phyloP scores from a whole-genome alignment of 1,140 invertebrate genomes.

The Chionoecetes opilio region DNA sequence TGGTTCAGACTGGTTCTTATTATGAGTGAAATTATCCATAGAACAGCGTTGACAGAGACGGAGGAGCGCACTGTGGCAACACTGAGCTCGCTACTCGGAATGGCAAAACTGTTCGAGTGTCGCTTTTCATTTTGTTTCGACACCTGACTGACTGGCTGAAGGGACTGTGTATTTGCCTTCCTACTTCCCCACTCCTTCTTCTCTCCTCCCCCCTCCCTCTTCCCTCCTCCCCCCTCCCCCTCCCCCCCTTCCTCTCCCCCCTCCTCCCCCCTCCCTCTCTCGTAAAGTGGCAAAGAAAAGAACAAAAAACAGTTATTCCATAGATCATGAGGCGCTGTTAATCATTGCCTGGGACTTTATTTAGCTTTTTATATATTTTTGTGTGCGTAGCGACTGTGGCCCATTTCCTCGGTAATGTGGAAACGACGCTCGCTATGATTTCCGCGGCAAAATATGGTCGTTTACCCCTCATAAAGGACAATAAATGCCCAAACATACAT shows the following conservation, averaged over 20 bases:
- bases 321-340: neutral
- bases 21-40: no score
- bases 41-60: no score
- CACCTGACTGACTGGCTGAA: neutral
- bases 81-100: neutral
- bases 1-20: no score
- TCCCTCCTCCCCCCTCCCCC: neutral
- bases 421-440: slow-evolving; percentile 48
- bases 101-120: neutral
- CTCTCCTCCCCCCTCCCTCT: neutral
- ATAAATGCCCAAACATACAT: slow-evolving; percentile 70
- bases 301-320: neutral
- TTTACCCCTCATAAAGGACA: slow-evolving; percentile 64
- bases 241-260: no score
- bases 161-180: neutral
- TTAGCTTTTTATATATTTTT: neutral
- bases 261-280: neutral
- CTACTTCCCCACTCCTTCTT: neutral
- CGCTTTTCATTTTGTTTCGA: slow-evolving; percentile 29
- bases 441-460: slow-evolving; percentile 60
- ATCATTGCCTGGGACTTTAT: neutral
- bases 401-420: neutral
- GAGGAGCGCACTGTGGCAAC: no score
- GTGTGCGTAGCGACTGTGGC: neutral
- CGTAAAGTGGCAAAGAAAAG: neutral